Conservation (phyloP, 2,113 vertebrate species). For the Centropus bengalensis region DNA sequence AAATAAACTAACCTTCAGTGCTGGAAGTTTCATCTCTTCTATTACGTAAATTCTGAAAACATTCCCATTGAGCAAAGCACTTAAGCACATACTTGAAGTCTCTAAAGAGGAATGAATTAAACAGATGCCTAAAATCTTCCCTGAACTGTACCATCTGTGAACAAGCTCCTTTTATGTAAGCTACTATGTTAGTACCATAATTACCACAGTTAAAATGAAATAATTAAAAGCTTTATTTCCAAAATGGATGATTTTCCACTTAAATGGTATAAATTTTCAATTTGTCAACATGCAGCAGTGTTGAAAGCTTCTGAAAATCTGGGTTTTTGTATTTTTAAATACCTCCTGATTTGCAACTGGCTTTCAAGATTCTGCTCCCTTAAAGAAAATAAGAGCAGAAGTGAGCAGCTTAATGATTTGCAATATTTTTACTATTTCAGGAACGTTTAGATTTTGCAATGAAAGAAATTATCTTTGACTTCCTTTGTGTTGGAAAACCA, state of each 20-base stretch:
- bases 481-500: conserved; percentile 95
- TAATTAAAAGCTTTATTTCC: conserved; percentile 45
- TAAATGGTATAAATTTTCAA: background rate
- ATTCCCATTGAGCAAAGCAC: background rate
- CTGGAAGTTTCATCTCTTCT: background rate
- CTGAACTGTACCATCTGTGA: conserved; percentile 29
- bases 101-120: conserved; percentile 14
- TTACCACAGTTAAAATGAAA: conserved; percentile 33
- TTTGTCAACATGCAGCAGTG: background rate
- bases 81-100: background rate
- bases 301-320: conserved; percentile 8
- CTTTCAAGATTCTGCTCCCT: background rate
- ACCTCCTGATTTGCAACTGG: background rate
- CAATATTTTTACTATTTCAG: conserved; percentile 73
- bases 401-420: background rate
- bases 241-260: conserved; percentile 10
- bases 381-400: background rate
- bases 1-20: background rate
- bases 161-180: conserved; percentile 10
- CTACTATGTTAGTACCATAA: background rate
- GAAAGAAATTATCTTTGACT: conserved; percentile 99
- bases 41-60: background rate
- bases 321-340: background rate
- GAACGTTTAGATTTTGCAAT: conserved; percentile 98
- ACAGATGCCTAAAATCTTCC: conserved; percentile 41